Evolutionary conservation across 2,113 vertebrate species (phyloP), one percentile per base, ranked within the genome.

Genomic region (Columba livia): DNA sequence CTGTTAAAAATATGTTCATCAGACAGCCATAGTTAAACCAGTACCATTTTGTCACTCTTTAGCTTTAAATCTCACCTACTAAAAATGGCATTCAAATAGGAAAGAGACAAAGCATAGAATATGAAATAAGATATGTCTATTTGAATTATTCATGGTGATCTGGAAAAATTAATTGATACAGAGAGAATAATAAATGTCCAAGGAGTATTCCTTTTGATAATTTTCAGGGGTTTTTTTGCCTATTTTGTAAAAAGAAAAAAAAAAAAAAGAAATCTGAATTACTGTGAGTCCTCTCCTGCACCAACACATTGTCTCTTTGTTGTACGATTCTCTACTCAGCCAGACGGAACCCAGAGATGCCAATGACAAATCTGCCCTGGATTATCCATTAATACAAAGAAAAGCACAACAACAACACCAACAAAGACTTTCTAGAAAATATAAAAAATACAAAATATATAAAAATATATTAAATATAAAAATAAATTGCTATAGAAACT

Each of bases 141-240:
- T 77, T 95, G 75, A 94, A 96, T 91, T 94, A 81, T 87, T 96
- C 65, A 78, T 70, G 11, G 24, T 83, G 56, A 88, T 80, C 64
- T 90, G 42, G 42, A 88, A 90, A 96, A 93, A 78, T 16, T 79
- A 91, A 82, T 78, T 84, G 72, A 84, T 83, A 69, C 26, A 72
- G 28, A 88, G 38, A 78, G 51, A 95, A 80, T 14, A 79, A 83
- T 42, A n/a, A 54, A 62, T 71, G 34, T 40, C 65, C 48, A 80
- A 83, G 48, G 42, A 88, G 10, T 56, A 85, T 71, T 91, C 21
- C 20, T 88, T 83, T 34, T 77, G 54, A 70, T 58, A 90, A 56
- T 85, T 91, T 82, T 80, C 64, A 66, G 56, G 56, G 56, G 56
- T 85, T 89, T 81, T 32, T 91, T 79, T 60, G 23, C 18, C 64